Evolutionary conservation across 2,888 invertebrate genomes (phyloP), one percentile per base, ranked within the genome.

Genomic region (Lissocephala sabroskyi): DNA sequence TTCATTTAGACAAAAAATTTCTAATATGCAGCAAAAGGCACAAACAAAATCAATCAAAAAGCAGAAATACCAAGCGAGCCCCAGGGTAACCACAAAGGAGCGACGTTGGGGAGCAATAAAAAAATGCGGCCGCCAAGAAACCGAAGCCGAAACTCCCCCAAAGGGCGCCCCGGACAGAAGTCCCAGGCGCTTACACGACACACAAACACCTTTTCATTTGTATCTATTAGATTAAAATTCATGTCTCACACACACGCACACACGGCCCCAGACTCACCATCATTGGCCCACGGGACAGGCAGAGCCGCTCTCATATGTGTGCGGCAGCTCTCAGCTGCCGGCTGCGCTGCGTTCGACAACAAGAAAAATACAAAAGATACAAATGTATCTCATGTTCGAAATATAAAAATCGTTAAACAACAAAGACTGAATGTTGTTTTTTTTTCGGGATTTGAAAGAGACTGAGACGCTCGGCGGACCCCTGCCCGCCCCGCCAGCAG

Each of bases 171-270:
- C 23, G 7, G 23, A 5, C 4, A 23, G 41, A 50, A 41, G 45
- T 49, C 41, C 56, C 62, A 62, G 74, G 62, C 62, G 68, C 62
- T 62, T 60, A 63, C 66, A 57, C 52, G 52, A 51, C 56, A 62
- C 54, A 62, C 59, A 64, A 75, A 77, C 78, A 81, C 80, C 73
- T 80, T 70, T 80, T 80, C 80, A 82, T 82, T 82, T 82, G 82
- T 82, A 81, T 80, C 82, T 81, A 80, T 81, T 82, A 82, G 82
- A 82, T 81, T 81, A 80, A 80, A 80, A 81, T 81, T 80, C 80
- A 79, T 82, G 80, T 47, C 39, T 35, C 46, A 44, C 36, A 58
- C 44, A 59, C 30, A 51, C 41, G 28, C 26, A 30, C 55, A 60
- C 36, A 37, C 10, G 36, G 53, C 56, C 51, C 54, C 42, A 56